Evolutionary conservation across 2,797 vertebrate species (phyloP).

Genomic region (Tenualosa thibaudeaui): DNA sequence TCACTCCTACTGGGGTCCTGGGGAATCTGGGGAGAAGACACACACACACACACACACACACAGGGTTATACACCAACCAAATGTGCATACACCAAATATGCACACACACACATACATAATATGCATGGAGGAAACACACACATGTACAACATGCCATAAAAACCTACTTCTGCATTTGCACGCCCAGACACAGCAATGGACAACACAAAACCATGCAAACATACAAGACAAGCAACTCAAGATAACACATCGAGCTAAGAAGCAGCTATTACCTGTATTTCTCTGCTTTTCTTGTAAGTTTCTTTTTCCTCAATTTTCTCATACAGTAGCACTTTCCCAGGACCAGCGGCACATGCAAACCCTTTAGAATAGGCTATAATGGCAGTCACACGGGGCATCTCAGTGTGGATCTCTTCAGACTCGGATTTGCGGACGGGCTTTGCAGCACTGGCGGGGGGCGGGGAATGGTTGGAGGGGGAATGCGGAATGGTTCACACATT

Average conservation of each 20-base stretch:
- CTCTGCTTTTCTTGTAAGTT: slow-evolving; percentile 76
- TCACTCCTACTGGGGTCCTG: slow-evolving; percentile 50
- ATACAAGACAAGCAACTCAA: background rate
- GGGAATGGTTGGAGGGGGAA: no score
- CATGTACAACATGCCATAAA: background rate
- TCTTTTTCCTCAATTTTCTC: slow-evolving; percentile 80
- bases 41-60: background rate
- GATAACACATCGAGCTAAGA: background rate
- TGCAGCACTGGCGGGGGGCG: no score
- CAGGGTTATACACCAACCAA: background rate
- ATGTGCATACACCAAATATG: background rate
- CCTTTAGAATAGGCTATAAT: slow-evolving; percentile 85
- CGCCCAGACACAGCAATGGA: background rate
- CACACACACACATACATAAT: background rate
- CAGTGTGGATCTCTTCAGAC: slow-evolving; percentile 22
- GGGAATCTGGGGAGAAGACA: slow-evolving; percentile 65
- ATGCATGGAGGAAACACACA: background rate
- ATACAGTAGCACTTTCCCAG: slow-evolving; percentile 82
- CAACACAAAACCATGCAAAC: background rate
- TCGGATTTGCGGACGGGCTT: no score
- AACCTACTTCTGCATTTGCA: background rate
- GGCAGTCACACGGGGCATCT: slow-evolving; percentile 73
- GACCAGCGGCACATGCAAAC: slow-evolving; percentile 84
- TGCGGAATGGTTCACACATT: no score
- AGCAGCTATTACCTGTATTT: slow-evolving; percentile 62